phyloP scores from a whole-genome alignment of 2,113 vertebrate genomes.

The Pipra filicauda region DNA sequence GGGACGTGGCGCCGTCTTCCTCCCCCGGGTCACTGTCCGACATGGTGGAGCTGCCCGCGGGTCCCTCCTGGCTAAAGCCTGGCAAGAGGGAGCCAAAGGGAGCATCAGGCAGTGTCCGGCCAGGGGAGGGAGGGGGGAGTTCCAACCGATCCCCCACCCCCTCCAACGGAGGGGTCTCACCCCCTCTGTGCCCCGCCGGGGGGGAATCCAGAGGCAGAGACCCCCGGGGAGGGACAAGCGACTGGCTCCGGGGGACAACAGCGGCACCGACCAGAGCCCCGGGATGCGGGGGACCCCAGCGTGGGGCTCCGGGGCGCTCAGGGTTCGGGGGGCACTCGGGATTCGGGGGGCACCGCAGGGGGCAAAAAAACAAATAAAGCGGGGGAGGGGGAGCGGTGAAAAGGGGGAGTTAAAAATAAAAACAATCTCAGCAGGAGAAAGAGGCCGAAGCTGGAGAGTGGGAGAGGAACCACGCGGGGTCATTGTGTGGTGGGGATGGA shows the following conservation, averaged over 20 bases:
- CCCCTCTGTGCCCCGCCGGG: not conserved
- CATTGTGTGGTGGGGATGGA: conserved; percentile 4
- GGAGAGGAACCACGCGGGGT: conserved; percentile 15
- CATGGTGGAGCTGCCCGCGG: conserved; percentile 74
- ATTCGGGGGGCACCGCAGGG: not conserved
- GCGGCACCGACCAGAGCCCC: not conserved
- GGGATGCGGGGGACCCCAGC: not conserved
- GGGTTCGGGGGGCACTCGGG: not conserved
- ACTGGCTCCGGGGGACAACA: not conserved
- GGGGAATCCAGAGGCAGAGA: not conserved
- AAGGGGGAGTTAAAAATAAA: not conserved
- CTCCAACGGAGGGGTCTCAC: not conserved
- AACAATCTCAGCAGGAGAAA: not conserved
- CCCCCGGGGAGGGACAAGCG: not conserved
- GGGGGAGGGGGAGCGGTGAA: not conserved
- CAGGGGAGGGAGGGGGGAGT: not conserved
- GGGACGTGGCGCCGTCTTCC: conserved; percentile 81
- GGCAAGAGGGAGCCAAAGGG: not conserved
- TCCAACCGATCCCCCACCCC: not conserved
- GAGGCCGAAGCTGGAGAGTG: not conserved
- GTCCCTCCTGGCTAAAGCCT: conserved; percentile 48
- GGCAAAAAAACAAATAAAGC: no score
- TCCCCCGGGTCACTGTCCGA: conserved; percentile 90
- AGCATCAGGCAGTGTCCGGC: not conserved
- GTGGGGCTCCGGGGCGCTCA: not conserved